Evolutionary conservation across 2,113 vertebrate species (phyloP).

Genomic region (Excalfactoria chinensis): DNA sequence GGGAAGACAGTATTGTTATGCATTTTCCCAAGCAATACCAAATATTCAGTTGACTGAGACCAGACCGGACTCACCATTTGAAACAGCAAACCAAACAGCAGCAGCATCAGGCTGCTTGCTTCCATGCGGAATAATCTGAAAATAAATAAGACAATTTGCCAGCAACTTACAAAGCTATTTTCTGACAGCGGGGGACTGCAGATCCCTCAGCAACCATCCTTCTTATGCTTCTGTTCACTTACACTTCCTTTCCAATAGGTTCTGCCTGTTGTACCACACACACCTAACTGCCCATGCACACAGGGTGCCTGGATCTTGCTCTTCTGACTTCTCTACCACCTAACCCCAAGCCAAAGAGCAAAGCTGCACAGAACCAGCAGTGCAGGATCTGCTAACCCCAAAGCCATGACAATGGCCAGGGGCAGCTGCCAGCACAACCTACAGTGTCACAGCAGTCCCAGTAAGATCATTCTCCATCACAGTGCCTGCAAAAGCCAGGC

Average conservation of each 20-base stretch:
- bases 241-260: background rate
- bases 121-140: background rate
- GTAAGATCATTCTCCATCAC: background rate
- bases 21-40: background rate
- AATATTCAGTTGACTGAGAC: background rate
- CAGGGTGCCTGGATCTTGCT: too few relatives aligned
- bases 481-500: background rate
- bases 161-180: background rate
- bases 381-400: background rate
- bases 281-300: background rate
- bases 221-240: background rate
- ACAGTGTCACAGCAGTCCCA: rapidly evolving
- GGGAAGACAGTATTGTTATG: background rate
- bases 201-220: background rate
- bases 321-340: background rate
- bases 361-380: background rate
- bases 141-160: background rate
- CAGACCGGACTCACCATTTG: background rate
- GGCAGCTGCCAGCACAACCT: background rate
- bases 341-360: background rate
- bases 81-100: background rate
- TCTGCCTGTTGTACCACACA: background rate
- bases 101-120: background rate
- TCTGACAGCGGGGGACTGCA: background rate
- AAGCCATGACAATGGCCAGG: background rate